Conservation (phyloP, 2,113 vertebrate species). For the Bombycilla garrulus region DNA sequence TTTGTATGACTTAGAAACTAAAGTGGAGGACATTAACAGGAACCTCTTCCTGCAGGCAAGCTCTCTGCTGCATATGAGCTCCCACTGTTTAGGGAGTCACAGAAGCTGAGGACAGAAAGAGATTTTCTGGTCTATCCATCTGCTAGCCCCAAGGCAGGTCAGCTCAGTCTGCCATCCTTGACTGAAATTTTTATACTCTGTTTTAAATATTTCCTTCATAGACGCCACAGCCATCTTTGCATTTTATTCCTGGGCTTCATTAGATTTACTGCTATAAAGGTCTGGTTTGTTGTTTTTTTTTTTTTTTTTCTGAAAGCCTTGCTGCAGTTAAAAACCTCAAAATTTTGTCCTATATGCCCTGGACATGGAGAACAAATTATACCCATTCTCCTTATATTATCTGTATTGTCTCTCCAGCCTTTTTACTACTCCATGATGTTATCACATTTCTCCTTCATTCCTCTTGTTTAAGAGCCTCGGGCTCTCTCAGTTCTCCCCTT, state of each 20-base stretch:
- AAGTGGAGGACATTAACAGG: not conserved
- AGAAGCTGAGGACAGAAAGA: not conserved
- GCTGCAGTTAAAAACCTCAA: not conserved
- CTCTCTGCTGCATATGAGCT: not conserved
- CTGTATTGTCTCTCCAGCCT: not conserved
- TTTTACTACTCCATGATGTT: not conserved
- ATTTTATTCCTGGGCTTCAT: not conserved
- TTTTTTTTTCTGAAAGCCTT: not conserved
- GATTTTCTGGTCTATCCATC: not conserved
- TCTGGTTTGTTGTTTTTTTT: not conserved
- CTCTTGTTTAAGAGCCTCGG: not conserved
- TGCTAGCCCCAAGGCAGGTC: not conserved
- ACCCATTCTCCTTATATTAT: not conserved
- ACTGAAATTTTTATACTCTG: not conserved
- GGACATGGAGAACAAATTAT: not conserved
- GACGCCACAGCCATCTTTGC: not conserved
- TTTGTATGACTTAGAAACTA: not conserved
- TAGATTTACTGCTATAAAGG: not conserved
- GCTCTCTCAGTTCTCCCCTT: not conserved
- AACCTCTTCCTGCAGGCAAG: not conserved
- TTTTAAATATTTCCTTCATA: not conserved
- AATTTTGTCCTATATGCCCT: not conserved
- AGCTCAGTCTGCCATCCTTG: not conserved
- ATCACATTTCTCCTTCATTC: not conserved
- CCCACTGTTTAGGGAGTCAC: not conserved